Base-by-base conservation (phyloP, 2,113 vertebrate species). In the Chlamydotis undulata region DNA sequence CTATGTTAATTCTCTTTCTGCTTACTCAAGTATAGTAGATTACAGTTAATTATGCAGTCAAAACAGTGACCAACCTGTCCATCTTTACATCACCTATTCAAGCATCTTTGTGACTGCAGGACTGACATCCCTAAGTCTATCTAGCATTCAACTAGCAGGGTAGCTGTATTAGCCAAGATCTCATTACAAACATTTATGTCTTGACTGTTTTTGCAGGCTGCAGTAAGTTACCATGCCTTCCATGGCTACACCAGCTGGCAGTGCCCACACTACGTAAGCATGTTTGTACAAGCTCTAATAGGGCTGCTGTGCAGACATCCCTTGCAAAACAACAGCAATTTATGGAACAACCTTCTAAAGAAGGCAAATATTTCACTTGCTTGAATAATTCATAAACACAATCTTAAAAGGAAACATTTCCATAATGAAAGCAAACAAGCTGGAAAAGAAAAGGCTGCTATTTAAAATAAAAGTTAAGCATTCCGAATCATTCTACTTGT, bases 381-480 rank as follows among this genome's bases (percentile, higher is more conserved):
- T 71, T 94, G 86, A 95, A 94, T 88, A 78, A 88, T 63, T 91
- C 91, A 90, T 80, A 87, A 59, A 81, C 64, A 56, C 83, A 86
- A 53, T 56, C 68, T 89, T 90, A 86, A 94, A 89, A 78, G 68
- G 78, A 81, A 91, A 75, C 33, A 59, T 60, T 88, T 93, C 55
- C 55, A 84, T 67, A 84, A 73, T 28, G 64, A 90, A 90, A 93
- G 59, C 37, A 90, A 87, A 77, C 63, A 84, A 65, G 57, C 33
- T 71, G 49, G 73, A 67, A 83, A 73, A 91, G 28, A 90, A 64
- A 87, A 71, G 28, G 26, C n/a, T 53, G 37, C 8, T 81, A 81
- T 78, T 90, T 85, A 55, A 93, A 90, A 63, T 39, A 81, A 35
- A 80, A 90, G 53, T 53, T 84, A 73, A 87, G 28, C n/a, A 64